These are phyloP conservation scores for Drosophila mojavensis DNA, from an alignment of 1,140 invertebrate species.

Conservation along the genomic window DNA sequence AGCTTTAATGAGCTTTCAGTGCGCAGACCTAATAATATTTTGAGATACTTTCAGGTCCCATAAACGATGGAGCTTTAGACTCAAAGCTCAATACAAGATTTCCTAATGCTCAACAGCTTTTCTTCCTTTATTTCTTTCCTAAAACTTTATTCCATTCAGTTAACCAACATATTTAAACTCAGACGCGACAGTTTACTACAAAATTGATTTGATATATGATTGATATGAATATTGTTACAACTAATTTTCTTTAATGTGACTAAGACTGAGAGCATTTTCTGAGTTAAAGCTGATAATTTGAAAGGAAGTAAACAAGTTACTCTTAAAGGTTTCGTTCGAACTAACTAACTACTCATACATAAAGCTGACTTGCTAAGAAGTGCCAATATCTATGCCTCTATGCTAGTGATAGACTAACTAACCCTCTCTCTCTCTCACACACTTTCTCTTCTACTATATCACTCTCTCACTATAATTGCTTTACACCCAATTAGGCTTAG, in stretches of 20 bases:
- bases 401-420: slow-evolving; percentile 79
- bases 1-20: no score
- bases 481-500: slow-evolving; percentile 50
- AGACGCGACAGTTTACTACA: neutral
- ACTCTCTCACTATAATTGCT: slow-evolving; percentile 9
- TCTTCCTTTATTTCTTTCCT: no score
- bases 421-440: slow-evolving; percentile 11
- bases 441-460: neutral
- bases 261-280: slow-evolving; percentile 60
- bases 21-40: no score
- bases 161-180: slow-evolving; percentile 6
- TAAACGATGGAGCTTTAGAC: no score
- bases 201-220: neutral
- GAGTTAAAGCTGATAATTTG: slow-evolving; percentile 36
- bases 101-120: neutral
- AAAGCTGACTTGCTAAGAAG: slow-evolving; percentile 29
- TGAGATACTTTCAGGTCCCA: no score
- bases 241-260: slow-evolving; percentile 28
- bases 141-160: neutral
- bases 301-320: slow-evolving; percentile 23
- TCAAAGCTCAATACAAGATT: no score
- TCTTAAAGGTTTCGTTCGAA: slow-evolving; percentile 60
- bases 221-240: slow-evolving; percentile 10
- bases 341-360: slow-evolving; percentile 14
- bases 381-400: slow-evolving; percentile 43